A percentile compares a stretch with the other conserved stretches of the same genome.
Evolutionary conservation across 35 echinoderm and acorn worm species (phyloP).

Genomic region (Antedon bifida): DNA sequence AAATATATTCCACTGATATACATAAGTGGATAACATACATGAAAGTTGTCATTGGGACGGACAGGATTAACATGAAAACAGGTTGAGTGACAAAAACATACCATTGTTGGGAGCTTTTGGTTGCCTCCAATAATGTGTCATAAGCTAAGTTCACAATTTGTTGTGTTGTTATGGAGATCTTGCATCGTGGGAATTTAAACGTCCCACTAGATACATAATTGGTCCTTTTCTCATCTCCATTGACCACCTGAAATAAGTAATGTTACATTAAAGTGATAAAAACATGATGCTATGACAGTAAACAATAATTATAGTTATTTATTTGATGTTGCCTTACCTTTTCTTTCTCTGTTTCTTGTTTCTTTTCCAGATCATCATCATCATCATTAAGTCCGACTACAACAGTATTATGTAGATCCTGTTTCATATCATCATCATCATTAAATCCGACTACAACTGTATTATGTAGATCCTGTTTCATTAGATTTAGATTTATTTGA

Average conservation of each 20-base stretch:
- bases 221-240: not conserved
- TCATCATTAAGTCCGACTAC: conserved; percentile 22
- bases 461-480: too few species aligned
- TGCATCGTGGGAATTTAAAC: conserved; percentile 50
- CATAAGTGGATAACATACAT: too few species aligned
- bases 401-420: conserved; percentile 64
- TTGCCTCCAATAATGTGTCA: conserved; percentile 66
- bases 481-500: too few species aligned
- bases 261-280: too few species aligned
- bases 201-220: conserved; percentile 30
- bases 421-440: too few species aligned
- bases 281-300: too few species aligned
- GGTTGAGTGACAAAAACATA: conserved; percentile 8
- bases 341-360: conserved; percentile 16
- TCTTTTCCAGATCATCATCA: not conserved
- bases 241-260: not conserved
- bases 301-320: too few species aligned
- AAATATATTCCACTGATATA: too few species aligned
- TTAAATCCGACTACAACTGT: too few species aligned
- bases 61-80: too few species aligned
- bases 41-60: too few species aligned
- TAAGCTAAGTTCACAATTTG: conserved; percentile 46
- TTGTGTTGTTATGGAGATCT: conserved; percentile 60
- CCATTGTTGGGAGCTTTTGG: conserved; percentile 44
- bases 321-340: too few species aligned